These are phyloP conservation scores for Picathartes gymnocephalus DNA, from an alignment of 2,113 vertebrate genomes.

Conservation along the genomic window DNA sequence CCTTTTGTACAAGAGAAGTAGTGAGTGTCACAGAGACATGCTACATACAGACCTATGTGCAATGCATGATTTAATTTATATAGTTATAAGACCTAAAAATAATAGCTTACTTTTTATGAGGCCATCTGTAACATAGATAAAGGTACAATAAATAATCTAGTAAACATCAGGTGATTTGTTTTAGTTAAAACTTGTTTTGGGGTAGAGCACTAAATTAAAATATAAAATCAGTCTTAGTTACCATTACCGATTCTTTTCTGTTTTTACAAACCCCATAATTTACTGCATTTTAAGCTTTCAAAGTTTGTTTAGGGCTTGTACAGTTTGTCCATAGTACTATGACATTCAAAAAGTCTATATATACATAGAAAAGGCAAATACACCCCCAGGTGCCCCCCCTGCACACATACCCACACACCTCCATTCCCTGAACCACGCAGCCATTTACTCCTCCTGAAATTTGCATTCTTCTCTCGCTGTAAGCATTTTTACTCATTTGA, in stretches of 20 bases:
- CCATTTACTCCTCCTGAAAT: not conserved
- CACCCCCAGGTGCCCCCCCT: not conserved
- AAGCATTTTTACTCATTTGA: not conserved
- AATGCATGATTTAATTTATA: not conserved
- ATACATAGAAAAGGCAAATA: not conserved
- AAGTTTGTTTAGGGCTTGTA: not conserved
- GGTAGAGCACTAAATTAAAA: not conserved
- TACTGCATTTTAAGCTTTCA: not conserved
- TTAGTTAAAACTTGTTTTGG: not conserved
- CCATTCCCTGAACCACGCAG: not conserved
- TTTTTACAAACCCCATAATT: not conserved
- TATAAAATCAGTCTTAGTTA: not conserved
- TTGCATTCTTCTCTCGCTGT: not conserved
- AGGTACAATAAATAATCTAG: not conserved
- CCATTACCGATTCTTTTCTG: not conserved
- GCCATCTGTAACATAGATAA: not conserved
- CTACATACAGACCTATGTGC: not conserved
- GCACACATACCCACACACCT: not conserved
- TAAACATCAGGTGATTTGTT: not conserved
- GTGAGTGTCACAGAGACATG: not conserved
- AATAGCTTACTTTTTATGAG: not conserved
- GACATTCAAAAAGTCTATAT: not conserved
- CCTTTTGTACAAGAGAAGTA: not conserved
- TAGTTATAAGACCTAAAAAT: not conserved
- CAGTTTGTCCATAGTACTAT: not conserved